Conservation (phyloP, 2,797 vertebrate species). For the Pelobates cultripes region DNA sequence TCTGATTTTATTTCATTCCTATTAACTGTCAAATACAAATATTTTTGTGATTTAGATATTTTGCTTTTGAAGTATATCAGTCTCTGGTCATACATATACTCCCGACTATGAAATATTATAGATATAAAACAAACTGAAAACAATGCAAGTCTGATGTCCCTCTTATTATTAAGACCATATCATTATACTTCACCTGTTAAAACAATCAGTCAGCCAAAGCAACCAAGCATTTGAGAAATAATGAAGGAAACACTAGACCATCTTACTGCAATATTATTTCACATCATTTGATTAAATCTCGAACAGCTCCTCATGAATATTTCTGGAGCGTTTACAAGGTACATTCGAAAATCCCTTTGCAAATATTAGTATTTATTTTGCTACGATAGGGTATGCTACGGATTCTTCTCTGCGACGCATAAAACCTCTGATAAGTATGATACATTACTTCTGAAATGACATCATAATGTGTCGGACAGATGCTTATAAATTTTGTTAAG, state of each 20-base stretch:
- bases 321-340: conserved; percentile 23
- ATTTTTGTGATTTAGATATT: no score
- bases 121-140: no score
- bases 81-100: no score
- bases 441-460: conserved; percentile 10
- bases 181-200: not conserved
- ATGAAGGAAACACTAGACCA: not conserved
- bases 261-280: conserved; percentile 25
- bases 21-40: no score
- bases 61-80: no score
- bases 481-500: conserved; percentile 21
- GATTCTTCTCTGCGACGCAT: not conserved
- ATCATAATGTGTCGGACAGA: conserved; percentile 3
- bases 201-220: not conserved
- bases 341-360: conserved; percentile 17
- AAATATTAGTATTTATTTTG: conserved; percentile 30
- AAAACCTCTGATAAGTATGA: conserved; percentile 17
- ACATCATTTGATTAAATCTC: conserved; percentile 8
- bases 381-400: no score
- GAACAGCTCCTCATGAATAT: conserved; percentile 43
- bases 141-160: no score
- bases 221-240: not conserved
- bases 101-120: no score
- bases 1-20: no score
- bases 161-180: not conserved